These are phyloP conservation scores for Epinephelus malabaricus DNA, from an alignment of 2,797 vertebrate genomes.

Conservation along the genomic window DNA sequence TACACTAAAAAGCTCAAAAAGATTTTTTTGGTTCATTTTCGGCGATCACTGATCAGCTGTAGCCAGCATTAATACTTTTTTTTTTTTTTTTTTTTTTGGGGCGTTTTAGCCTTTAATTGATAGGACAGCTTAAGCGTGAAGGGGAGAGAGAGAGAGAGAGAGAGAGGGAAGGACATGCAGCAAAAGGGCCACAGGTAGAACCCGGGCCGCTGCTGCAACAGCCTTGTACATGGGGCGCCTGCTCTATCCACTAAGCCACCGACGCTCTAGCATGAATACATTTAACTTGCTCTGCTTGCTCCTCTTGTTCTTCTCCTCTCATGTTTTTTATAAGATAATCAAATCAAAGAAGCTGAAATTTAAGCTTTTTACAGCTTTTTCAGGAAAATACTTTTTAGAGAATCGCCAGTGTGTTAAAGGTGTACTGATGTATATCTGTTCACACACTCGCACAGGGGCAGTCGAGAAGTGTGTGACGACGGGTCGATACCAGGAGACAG, in stretches of 20 bases:
- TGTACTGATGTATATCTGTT: neutral
- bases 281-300: neutral
- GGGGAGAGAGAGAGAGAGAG: too few relatives aligned
- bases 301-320: neutral
- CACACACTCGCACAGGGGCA: slow-evolving; percentile 83
- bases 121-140: too few relatives aligned
- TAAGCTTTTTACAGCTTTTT: neutral
- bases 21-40: too few relatives aligned
- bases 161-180: too few relatives aligned
- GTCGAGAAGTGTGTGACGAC: slow-evolving; percentile 88
- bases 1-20: too few relatives aligned
- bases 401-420: neutral
- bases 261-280: neutral
- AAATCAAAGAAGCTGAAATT: neutral
- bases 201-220: too few relatives aligned
- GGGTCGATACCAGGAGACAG: slow-evolving; percentile 92
- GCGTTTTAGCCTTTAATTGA: too few relatives aligned
- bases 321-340: neutral
- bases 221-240: too few relatives aligned
- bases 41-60: too few relatives aligned
- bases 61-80: neutral
- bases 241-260: too few relatives aligned
- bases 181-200: too few relatives aligned
- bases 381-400: neutral
- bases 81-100: too few relatives aligned